Evolutionary conservation across 2,797 vertebrate genomes (phyloP).

Genomic region (Hephaestus fuliginosus): DNA sequence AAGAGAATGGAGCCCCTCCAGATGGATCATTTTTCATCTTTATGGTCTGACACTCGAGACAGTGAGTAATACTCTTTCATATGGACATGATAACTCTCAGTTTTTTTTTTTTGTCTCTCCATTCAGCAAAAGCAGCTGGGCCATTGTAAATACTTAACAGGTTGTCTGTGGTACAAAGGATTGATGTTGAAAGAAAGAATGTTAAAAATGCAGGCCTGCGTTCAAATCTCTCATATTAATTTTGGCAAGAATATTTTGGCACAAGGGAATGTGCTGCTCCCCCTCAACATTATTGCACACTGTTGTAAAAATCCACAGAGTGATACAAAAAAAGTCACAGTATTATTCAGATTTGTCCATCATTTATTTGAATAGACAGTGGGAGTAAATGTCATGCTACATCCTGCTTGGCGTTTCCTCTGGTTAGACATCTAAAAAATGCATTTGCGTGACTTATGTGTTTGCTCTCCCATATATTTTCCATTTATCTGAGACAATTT

Average conservation of each 20-base stretch:
- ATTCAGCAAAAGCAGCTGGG: constrained; percentile 59
- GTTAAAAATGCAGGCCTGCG: constrained; percentile 61
- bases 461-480: not conserved
- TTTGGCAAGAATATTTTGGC: constrained; percentile 59
- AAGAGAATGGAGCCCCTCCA: constrained; percentile 61
- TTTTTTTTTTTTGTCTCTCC: constrained; percentile 8
- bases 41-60: constrained; percentile 45
- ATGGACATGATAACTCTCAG: constrained; percentile 44
- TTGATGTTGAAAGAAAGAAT: constrained; percentile 48
- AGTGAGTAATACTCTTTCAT: constrained; percentile 59
- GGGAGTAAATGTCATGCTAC: constrained; percentile 31
- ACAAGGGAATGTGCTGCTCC: constrained; percentile 34
- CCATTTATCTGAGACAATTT: not conserved
- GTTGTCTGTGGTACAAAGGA: constrained; percentile 51
- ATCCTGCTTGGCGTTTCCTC: not conserved
- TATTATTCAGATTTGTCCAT: constrained; percentile 29
- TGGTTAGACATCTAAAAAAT: constrained; percentile 14
- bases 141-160: constrained; percentile 55
- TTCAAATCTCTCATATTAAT: constrained; percentile 61
- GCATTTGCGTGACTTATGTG: constrained; percentile 21
- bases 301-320: constrained; percentile 47
- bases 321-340: constrained; percentile 32
- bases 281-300: constrained; percentile 49
- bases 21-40: constrained; percentile 70
- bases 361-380: constrained; percentile 26